Evolutionary conservation across 2,888 invertebrate genomes (phyloP), one percentile per base, ranked within the genome.

Genomic region (Altica lythri): DNA sequence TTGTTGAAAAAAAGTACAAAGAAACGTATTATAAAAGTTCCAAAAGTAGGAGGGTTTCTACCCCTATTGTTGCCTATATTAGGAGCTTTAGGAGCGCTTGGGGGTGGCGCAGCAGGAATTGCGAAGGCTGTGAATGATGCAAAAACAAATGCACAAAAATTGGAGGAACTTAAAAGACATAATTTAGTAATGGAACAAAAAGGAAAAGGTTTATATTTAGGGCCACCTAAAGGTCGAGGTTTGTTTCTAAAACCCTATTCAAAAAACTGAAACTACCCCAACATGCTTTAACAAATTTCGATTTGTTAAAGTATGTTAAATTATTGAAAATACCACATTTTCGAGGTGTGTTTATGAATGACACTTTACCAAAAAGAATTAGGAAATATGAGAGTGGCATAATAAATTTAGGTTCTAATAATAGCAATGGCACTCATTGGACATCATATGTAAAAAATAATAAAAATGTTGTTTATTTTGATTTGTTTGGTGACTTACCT

Each of bases 161-260:
- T 72, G 30, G 52, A 60, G 12, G 72, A 75, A 62, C 61, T 55
- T 16, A 47, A 64, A 42, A 62, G 71, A 3, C 74, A 73, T 55
- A 75, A 75, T 59, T 54, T 64, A 59, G 59, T 53, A 12, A 72
- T 74, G 70, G 74, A 75, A 66, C 59, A 67, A 35, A 69, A 72
- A 44, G 55, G 74, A 3, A 52, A 53, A 40, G 53, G 61, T 14
- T 38, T 65, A 12, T 62, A 62, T 55, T 38, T 66, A 29, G 2
- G 2, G 10, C 4, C 2, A 37, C 4, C 10, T 2, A 30, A 30
- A 30, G 12, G 6, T n/a, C n/a, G n/a, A n/a, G n/a, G n/a, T n/a
- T n/a, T n/a, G n/a, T n/a, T n/a, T n/a, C n/a, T n/a, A n/a, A n/a
- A n/a, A n/a, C n/a, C n/a, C n/a, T n/a, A n/a, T n/a, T n/a, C n/a